Evolutionary conservation across 2,888 invertebrate species (phyloP), one percentile per base, ranked within the genome.

Genomic region (Mythimna impura): DNA sequence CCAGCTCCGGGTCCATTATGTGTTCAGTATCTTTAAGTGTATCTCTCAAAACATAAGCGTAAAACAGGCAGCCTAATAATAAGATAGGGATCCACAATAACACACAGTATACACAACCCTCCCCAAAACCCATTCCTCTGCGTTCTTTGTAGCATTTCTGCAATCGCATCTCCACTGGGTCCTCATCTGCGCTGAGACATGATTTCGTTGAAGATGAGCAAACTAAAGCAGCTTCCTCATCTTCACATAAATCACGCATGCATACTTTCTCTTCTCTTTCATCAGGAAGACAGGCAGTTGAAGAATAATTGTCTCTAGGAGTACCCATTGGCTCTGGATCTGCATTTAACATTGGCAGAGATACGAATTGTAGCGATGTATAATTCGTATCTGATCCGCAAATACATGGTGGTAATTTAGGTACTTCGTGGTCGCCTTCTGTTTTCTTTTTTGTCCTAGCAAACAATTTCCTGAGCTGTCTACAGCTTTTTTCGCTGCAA

Each of bases 31-130:
- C 3, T 43, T 69, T 43, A 36, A 88, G 34, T 9, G 71, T 71
- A 60, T 90, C 89, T 81, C 86, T 89, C 36, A 93, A 71, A 34
- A 93, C 88, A 58, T 88, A 89, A n/a, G 81, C 75, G 54, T 92
- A 93, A 25, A 94, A 91, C 2, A 93, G 80, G 73, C 83, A 84
- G 3, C 85, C 71, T 63, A 94, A 84, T n/a, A 91, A 70, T 22
- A 90, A 7, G 4, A 93, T 81, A 54, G 94, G 93, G 55, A 94
- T 90, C 91, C 92, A 93, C 20, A 94, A 78, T 9, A 93, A 43
- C 62, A 92, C 30, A 55, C 94, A 94, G 78, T 91, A 93, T 3
- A 93, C 47, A 66, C 86, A 89, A 0, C 92, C 93, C 85, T 93
- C 89, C 22, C 88, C 86, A 69, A 90, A 91, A 22, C 89, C 86